phyloP scores from a whole-genome alignment of 2,113 vertebrate genomes.

The Onychostruthus taczanowskii region DNA sequence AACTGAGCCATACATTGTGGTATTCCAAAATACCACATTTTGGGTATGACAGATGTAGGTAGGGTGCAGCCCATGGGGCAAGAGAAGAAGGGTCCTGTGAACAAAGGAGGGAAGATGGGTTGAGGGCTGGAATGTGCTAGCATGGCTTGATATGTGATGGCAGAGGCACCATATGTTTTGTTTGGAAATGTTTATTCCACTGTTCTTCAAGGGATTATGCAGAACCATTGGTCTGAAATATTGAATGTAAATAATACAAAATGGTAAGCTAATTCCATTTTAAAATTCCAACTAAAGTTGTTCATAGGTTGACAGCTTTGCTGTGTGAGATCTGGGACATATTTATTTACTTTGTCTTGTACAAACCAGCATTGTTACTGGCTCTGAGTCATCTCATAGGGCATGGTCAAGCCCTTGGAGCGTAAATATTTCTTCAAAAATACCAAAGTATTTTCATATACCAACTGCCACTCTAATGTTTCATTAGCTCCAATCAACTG shows the following conservation, averaged over 20 bases:
- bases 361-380: background rate
- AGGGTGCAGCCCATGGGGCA: background rate
- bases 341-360: background rate
- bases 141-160: background rate
- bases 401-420: background rate
- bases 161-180: background rate
- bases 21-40: background rate
- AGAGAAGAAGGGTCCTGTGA: background rate
- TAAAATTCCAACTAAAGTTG: background rate
- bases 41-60: background rate
- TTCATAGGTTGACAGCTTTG: background rate
- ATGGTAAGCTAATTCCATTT: background rate
- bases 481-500: background rate
- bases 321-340: background rate
- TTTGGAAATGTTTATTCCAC: background rate
- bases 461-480: background rate
- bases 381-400: background rate
- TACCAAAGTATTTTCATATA: too few species aligned
- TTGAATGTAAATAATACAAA: background rate
- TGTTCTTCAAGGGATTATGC: background rate
- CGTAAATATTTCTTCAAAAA: conserved; percentile 17
- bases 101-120: background rate
- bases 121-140: background rate
- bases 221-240: background rate
- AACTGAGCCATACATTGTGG: background rate